Conservation (phyloP, 2,888 invertebrate genomes). For the Aporophyla nigra region DNA sequence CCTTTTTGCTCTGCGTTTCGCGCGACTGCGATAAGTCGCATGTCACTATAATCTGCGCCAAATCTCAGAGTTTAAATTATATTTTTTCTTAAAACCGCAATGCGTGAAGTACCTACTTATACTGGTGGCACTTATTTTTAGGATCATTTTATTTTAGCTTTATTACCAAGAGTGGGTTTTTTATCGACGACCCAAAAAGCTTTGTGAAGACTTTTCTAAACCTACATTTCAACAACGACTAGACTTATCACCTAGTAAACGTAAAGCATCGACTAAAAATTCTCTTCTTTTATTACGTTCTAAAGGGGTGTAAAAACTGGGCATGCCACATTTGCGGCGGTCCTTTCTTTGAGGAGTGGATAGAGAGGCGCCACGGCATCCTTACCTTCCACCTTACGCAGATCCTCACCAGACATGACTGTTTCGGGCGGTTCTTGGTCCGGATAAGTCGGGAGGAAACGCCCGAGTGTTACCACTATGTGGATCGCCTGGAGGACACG, state of each 20-base stretch:
- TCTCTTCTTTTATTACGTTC: not conserved
- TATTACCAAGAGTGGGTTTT: conserved; percentile 6
- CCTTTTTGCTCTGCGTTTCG: too few relatives aligned
- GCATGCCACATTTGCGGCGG: too few relatives aligned
- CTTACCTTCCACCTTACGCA: too few relatives aligned
- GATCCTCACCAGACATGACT: too few relatives aligned
- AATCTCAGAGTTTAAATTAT: not conserved
- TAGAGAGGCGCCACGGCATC: too few relatives aligned
- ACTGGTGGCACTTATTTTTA: conserved; percentile 16
- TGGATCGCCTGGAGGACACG: too few relatives aligned
- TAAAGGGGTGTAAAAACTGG: not conserved
- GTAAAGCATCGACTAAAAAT: conserved; percentile 21
- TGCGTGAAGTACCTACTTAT: conserved; percentile 4
- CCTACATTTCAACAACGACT: conserved; percentile 8
- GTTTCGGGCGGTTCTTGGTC: too few relatives aligned
- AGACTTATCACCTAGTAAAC: conserved; percentile 12
- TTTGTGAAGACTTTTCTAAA: not conserved
- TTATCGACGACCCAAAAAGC: conserved; percentile 25
- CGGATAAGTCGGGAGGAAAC: too few relatives aligned
- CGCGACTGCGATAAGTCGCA: too few relatives aligned
- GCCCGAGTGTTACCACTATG: too few relatives aligned
- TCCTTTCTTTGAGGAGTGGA: too few relatives aligned
- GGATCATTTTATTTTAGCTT: conserved; percentile 16
- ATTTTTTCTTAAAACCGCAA: conserved; percentile 1
- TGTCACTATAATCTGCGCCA: too few relatives aligned